phyloP scores from a whole-genome alignment of 2,888 invertebrate genomes.

The Andricus quercusramuli region DNA sequence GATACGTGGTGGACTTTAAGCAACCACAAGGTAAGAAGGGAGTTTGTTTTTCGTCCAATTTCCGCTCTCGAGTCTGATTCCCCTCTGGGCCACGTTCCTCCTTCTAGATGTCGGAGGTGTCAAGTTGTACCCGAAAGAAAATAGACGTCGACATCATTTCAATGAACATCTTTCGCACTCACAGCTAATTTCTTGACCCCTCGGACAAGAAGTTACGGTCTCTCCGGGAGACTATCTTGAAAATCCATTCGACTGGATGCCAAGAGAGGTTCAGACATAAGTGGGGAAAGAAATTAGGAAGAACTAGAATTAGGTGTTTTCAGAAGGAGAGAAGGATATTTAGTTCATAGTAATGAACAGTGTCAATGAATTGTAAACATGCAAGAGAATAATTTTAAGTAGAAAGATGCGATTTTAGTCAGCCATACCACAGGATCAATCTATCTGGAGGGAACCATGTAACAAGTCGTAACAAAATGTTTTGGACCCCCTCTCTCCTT shows the following conservation, averaged over 20 bases:
- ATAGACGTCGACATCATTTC: constrained; percentile 67
- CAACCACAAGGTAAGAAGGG: constrained; percentile 44
- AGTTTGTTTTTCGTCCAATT: constrained; percentile 72
- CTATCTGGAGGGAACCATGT: too few species aligned
- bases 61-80: constrained; percentile 72
- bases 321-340: not conserved
- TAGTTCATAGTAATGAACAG: not conserved
- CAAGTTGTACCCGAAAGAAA: constrained; percentile 49
- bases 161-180: constrained; percentile 69
- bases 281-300: not conserved
- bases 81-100: constrained; percentile 64
- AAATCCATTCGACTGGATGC: not conserved
- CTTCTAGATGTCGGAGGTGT: constrained; percentile 10
- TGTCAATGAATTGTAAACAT: too few species aligned
- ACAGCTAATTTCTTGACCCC: constrained; percentile 60
- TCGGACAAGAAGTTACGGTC: not conserved
- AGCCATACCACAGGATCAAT: too few species aligned
- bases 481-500: too few species aligned
- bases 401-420: too few species aligned
- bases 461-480: too few species aligned
- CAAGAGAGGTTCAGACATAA: not conserved
- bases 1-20: not conserved
- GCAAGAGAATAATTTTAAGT: too few species aligned
- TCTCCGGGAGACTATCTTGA: not conserved
- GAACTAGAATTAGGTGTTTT: not conserved